Evolutionary conservation across 2,797 vertebrate species (phyloP), one percentile per base, ranked within the genome.

Genomic region (Micrastur ruficollis): DNA sequence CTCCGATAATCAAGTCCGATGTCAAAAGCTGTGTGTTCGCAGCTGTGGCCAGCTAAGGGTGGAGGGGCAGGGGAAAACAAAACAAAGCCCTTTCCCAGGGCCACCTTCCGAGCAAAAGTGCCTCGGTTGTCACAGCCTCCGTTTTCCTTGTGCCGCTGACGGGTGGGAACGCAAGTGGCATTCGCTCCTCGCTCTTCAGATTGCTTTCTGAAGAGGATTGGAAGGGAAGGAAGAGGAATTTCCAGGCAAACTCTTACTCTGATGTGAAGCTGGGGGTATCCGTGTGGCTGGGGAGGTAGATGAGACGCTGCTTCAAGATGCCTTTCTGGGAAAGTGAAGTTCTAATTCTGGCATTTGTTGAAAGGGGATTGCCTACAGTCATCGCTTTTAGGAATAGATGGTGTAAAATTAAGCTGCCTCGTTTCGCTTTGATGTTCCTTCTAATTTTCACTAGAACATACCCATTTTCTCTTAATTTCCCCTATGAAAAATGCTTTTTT

Each of bases 391-490:
- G 76, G 49, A 63, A 18, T 5, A 34, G 70, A 36, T 23, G 34
- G 44, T 58, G 76, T 89, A 84, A 86, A 75, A 86, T 75, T 34
- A 66, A 78, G 67, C 90, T 71, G 67, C 63, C 63, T 74, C 2
- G 5, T 75, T 71, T 79, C 26, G 14, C 81, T 96, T 89, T 94
- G 94, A 90, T 75, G 84, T 89, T 58, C 47, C 63, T 50, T 76
- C 63, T 80, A 14, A 44, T 91, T 96, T 89, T 52, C 72, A 18
- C 38, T 47, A 49, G 81, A 76, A 76, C 63, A 9, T 38, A 42
- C 49, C 63, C 34, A 2, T 84, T 87, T 84, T 81, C 53, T 67
- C 59, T 63, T 75, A 9, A 67, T 93, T 94, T 76, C 73, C 59
- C 67, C 13, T 15, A 16, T 34, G 76, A 79, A 75, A 91, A 86